Conservation (phyloP, 1,140 invertebrate species). For the Tetragnatha versicolor region DNA sequence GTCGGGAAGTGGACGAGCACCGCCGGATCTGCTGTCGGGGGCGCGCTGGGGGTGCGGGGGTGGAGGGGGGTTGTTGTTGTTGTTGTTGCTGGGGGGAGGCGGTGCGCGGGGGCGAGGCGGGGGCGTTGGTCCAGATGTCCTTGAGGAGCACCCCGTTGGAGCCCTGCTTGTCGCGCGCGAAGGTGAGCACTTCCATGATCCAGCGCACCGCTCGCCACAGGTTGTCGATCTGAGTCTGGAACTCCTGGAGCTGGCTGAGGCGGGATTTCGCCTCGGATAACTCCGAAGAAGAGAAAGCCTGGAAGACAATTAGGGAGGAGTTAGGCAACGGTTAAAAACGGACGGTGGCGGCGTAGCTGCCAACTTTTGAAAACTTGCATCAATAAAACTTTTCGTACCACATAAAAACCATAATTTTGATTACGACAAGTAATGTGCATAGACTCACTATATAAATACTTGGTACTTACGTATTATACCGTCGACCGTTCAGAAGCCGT, state of each 20-base stretch:
- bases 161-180: slow-evolving; percentile 80
- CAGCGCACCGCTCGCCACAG: slow-evolving; percentile 93
- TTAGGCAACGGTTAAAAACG: too few relatives aligned
- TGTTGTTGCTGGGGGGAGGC: not conserved
- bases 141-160: slow-evolving; percentile 62
- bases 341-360: too few relatives aligned
- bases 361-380: too few relatives aligned
- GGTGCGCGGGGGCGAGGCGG: slow-evolving; percentile 36
- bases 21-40: slow-evolving; percentile 54
- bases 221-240: slow-evolving; percentile 80
- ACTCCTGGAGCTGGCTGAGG: slow-evolving; percentile 78
- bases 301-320: slow-evolving; percentile 40
- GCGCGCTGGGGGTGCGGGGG: not conserved
- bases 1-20: slow-evolving; percentile 56
- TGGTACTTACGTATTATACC: too few relatives aligned
- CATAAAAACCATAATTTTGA: too few relatives aligned
- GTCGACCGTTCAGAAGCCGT: too few relatives aligned
- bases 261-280: slow-evolving; percentile 84
- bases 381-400: too few relatives aligned
- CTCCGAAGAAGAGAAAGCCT: slow-evolving; percentile 89
- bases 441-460: too few relatives aligned
- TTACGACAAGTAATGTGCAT: too few relatives aligned
- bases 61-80: slow-evolving; percentile 16
- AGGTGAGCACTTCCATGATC: slow-evolving; percentile 93
- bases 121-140: slow-evolving; percentile 56